Base-by-base conservation (phyloP, 2,113 vertebrate genomes). In the Aepyceros melampus region DNA sequence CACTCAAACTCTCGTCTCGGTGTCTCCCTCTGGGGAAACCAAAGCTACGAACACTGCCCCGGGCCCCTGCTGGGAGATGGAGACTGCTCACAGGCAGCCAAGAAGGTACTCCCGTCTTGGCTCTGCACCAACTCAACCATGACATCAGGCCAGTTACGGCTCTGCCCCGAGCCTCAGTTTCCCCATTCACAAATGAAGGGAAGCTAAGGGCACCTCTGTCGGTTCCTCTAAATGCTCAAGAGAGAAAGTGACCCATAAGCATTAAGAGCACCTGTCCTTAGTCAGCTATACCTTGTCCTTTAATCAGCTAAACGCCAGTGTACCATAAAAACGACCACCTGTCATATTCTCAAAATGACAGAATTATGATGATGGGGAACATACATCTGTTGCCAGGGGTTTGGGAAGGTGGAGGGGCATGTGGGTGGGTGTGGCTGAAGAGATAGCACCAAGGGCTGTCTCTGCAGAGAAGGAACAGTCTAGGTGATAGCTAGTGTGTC, bases 1-100 rank as follows among this genome's bases (percentile, higher is more conserved):
- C 17, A 13, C 45, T 21, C 36, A 23, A 3, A 62, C 58, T 79
- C n/a, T 51, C 31, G n/a, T 13, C 62, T 71, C n/a, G 7, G 60
- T 21, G 6, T 85, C 29, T 67, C 49, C 93, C 81, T 33, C 74
- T 36, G 31, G 40, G 7, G 53, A 7, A 51, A 4, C 56, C 36
- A 81, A 60, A 49, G 36, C 43, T 25, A 27, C 11, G 43, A 45
- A 27, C 33, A 4, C 33, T 4, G 3, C 31, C 31, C 53, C 33
- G 19, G 33, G 62, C 16, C 62, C 29, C 33, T 19, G 16, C 33
- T 11, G n/a, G 60, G 40, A 60, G 62, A 47, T 12, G 60, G 45
- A 49, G 67, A 16, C 19, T 0, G 2, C 62, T 33, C 6, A 14
- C 27, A 2, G n/a, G 67, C 21, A n/a, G 27, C 25, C 14, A 11